These are phyloP conservation scores for Ostrea edulis DNA, from an alignment of 1,140 invertebrate genomes.

Conservation along the genomic window DNA sequence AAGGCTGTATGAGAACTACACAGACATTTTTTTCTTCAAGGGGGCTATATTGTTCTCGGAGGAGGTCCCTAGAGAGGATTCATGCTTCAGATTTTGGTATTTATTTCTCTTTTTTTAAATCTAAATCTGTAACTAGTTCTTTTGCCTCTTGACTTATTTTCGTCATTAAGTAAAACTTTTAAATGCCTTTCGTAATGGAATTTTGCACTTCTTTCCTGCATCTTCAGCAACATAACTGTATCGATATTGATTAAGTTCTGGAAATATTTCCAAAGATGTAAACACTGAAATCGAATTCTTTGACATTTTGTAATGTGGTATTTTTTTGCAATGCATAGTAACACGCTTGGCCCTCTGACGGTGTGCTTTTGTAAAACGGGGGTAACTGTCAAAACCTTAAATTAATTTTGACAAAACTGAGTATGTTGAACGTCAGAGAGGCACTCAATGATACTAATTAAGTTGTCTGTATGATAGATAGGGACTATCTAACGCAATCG, in stretches of 20 bases:
- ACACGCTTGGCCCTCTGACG: background rate
- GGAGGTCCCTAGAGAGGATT: background rate
- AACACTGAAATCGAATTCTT: no score
- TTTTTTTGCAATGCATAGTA: no score
- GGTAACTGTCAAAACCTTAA: background rate
- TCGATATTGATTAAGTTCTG: background rate
- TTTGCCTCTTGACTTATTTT: background rate
- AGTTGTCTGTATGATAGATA: conserved; percentile 29
- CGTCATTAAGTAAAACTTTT: background rate
- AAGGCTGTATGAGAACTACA: conserved; percentile 29
- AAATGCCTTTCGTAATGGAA: background rate
- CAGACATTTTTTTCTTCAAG: conserved; percentile 5
- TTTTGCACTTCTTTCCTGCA: background rate
- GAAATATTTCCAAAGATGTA: background rate
- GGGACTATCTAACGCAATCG: background rate
- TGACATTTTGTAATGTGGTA: no score
- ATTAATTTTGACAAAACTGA: conserved; percentile 27
- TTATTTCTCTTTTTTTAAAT: background rate
- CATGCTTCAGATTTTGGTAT: background rate
- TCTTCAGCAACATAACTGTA: background rate
- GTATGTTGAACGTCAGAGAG: conserved; percentile 15
- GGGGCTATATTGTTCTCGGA: background rate
- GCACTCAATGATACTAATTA: conserved; percentile 26
- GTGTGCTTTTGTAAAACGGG: background rate
- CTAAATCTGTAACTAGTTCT: background rate